Evolutionary conservation across 2,797 vertebrate genomes (phyloP).

Genomic region (Erpetoichthys calabaricus): DNA sequence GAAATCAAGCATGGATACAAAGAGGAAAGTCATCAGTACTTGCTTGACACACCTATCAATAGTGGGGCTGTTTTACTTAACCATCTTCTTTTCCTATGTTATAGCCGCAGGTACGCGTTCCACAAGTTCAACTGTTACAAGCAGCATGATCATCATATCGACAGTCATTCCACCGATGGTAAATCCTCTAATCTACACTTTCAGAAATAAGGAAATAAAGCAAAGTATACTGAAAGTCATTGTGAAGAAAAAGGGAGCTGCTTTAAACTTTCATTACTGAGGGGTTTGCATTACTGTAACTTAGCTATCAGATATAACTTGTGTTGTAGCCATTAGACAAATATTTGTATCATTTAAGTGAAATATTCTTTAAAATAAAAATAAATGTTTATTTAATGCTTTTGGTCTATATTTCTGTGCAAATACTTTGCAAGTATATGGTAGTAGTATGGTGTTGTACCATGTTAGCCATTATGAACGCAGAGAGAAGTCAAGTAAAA

Average conservation of each 20-base stretch:
- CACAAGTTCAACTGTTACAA: slow-evolving; percentile 12
- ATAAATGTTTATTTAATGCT: too few relatives aligned
- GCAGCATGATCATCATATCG: slow-evolving; percentile 23
- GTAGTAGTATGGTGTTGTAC: too few relatives aligned
- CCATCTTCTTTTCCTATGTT: slow-evolving; percentile 39
- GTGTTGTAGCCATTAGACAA: too few relatives aligned
- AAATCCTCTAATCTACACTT: slow-evolving; percentile 58
- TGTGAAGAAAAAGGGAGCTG: background rate
- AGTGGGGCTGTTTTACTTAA: slow-evolving; percentile 43
- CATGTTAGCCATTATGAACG: too few relatives aligned
- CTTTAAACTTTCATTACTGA: too few relatives aligned
- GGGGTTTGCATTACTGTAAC: too few relatives aligned
- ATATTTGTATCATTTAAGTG: too few relatives aligned
- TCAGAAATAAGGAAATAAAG: slow-evolving; percentile 37
- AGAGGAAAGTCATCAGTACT: slow-evolving; percentile 46
- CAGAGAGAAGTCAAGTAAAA: too few relatives aligned
- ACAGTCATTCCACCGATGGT: slow-evolving; percentile 46
- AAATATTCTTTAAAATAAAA: too few relatives aligned
- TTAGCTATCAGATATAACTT: too few relatives aligned
- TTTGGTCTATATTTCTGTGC: too few relatives aligned
- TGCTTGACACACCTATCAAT: slow-evolving; percentile 52
- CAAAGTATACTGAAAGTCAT: slow-evolving; percentile 25
- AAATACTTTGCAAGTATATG: too few relatives aligned
- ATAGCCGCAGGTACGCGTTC: slow-evolving; percentile 23
- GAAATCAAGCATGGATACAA: slow-evolving; percentile 30